phyloP scores from a whole-genome alignment of 2,888 invertebrate genomes.

The Galerucella calmariensis region DNA sequence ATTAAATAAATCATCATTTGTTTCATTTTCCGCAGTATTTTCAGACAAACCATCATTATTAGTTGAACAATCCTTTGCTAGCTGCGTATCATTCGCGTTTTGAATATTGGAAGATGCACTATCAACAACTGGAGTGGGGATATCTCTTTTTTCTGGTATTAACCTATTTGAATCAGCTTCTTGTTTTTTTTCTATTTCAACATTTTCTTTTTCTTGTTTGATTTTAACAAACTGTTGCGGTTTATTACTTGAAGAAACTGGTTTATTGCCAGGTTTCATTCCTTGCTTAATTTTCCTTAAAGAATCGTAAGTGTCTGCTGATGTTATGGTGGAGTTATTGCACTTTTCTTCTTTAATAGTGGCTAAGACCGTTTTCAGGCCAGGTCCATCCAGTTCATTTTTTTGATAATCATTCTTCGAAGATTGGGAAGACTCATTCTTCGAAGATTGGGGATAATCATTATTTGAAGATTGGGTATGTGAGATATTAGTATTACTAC shows the following conservation, averaged over 20 bases:
- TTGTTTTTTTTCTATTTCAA: neutral
- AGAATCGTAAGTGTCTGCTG: neutral
- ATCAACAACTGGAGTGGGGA: neutral
- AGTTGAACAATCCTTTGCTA: neutral
- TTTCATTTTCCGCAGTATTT: neutral
- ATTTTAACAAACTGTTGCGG: neutral
- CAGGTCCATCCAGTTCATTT: neutral
- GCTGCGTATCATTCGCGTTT: neutral
- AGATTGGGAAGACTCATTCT: neutral
- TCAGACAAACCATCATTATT: neutral
- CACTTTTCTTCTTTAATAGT: neutral
- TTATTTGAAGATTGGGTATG: neutral
- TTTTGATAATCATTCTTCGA: neutral
- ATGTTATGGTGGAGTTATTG: neutral
- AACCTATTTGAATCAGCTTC: neutral
- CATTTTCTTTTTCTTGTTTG: neutral
- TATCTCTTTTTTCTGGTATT: neutral
- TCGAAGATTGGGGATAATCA: neutral
- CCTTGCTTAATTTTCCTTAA: neutral
- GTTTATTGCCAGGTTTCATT: neutral
- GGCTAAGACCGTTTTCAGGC: neutral
- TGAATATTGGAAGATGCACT: neutral
- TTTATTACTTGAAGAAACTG: neutral
- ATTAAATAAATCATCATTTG: slow-evolving; percentile 5
- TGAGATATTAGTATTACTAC: neutral